A percentile compares a stretch with the other conserved stretches of the same genome.
Evolutionary conservation across 2,113 vertebrate species (phyloP).

Genomic region (Psittacula cyanocephala): DNA sequence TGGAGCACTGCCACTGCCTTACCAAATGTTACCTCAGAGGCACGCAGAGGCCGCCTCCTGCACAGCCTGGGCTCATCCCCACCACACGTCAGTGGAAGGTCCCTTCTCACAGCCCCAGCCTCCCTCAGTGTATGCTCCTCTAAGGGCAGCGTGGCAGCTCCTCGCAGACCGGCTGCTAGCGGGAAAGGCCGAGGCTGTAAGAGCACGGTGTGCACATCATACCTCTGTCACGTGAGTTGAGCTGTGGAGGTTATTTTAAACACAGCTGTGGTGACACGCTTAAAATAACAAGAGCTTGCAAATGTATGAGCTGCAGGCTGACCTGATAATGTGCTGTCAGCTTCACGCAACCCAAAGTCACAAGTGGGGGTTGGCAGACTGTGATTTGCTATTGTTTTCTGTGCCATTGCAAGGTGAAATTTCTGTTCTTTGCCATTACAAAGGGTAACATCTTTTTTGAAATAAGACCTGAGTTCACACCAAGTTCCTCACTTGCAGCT

Average conservation of each 20-base stretch:
- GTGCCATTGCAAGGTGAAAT: neutral
- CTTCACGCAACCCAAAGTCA: neutral
- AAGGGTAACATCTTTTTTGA: neutral
- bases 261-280: neutral
- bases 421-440: neutral
- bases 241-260: slow-evolving; percentile 34
- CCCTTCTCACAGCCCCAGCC: neutral
- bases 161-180: neutral
- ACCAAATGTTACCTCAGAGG: neutral
- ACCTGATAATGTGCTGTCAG: slow-evolving; percentile 13
- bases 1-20: neutral
- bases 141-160: neutral
- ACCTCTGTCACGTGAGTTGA: neutral
- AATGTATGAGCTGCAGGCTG: neutral
- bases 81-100: accelerated
- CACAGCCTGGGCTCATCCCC: accelerated
- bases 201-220: neutral
- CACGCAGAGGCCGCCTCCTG: accelerated
- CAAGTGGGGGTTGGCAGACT: neutral
- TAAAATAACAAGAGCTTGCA: slow-evolving; percentile 48
- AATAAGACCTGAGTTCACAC: neutral
- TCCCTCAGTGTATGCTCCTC: accelerated
- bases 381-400: neutral
- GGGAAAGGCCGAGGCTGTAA: neutral
- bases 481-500: neutral